Conservation (phyloP, 2,797 vertebrate genomes). For the Periparus ater region DNA sequence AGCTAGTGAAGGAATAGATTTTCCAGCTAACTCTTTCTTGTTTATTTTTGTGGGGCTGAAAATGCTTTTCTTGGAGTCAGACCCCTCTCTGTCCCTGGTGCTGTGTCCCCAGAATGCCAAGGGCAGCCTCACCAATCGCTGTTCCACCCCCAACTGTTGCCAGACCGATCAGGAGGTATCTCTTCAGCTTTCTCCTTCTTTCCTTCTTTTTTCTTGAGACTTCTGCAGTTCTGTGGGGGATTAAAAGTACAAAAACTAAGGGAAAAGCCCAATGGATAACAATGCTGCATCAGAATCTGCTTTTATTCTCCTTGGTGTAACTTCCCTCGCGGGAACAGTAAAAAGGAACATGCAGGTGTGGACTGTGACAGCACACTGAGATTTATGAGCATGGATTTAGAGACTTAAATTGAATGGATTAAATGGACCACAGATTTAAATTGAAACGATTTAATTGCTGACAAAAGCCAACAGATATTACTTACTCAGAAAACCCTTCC, state of each 20-base stretch:
- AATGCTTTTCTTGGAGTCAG: neutral
- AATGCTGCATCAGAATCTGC: neutral
- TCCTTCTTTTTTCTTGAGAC: conserved; percentile 85
- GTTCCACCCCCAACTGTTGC: conserved; percentile 93
- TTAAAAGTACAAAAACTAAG: neutral
- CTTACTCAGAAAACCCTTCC: conserved; percentile 72
- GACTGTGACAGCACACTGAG: neutral
- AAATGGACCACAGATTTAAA: neutral
- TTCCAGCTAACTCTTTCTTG: neutral
- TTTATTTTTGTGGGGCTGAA: neutral
- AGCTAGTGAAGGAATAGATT: neutral
- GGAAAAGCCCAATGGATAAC: neutral
- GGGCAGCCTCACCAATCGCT: conserved; percentile 85
- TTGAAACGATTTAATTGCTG: neutral
- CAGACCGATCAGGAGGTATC: conserved; percentile 93
- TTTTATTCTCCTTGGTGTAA: neutral
- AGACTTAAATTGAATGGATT: neutral
- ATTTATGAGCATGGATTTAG: neutral
- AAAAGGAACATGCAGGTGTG: conserved; percentile 14
- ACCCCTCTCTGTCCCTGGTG: neutral
- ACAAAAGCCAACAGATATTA: conserved; percentile 30
- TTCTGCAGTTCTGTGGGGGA: conserved; percentile 80
- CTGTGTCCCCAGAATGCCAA: neutral
- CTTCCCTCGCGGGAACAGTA: neutral
- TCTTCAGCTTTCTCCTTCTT: conserved; percentile 84